Conservation (phyloP, 2,113 vertebrate genomes). For the Myiozetetes cayanensis region DNA sequence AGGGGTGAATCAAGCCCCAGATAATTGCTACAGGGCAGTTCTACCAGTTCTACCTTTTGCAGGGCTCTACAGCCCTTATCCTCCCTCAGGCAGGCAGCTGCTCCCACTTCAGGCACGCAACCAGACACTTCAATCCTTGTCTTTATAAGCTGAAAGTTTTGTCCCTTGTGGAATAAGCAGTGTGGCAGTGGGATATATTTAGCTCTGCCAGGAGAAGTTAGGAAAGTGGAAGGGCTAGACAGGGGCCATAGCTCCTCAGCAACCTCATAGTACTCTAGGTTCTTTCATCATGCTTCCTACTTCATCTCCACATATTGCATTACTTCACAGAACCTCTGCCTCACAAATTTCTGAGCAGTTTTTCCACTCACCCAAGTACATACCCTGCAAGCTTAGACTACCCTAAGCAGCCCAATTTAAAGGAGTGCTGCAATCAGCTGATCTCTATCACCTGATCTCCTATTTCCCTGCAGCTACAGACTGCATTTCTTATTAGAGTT, state of each 20-base stretch:
- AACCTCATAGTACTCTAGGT: neutral
- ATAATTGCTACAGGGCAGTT: neutral
- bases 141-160: neutral
- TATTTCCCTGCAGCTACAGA: neutral
- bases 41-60: no score
- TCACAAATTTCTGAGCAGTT: neutral
- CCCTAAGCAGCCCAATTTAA: neutral
- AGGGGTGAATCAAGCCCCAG: no score
- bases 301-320: neutral
- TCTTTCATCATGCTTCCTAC: neutral
- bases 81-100: neutral
- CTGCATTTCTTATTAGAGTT: neutral
- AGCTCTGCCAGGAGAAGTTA: neutral
- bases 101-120: neutral
- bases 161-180: neutral
- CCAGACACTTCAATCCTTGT: neutral
- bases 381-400: rapidly evolving
- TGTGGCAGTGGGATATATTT: neutral
- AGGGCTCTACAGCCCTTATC: neutral
- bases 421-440: neutral
- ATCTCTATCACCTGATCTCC: neutral
- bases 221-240: neutral
- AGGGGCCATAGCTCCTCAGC: neutral
- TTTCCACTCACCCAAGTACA: neutral
- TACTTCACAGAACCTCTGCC: neutral